Conservation (phyloP, 2,113 vertebrate species). For the Cephalopterus ornatus region DNA sequence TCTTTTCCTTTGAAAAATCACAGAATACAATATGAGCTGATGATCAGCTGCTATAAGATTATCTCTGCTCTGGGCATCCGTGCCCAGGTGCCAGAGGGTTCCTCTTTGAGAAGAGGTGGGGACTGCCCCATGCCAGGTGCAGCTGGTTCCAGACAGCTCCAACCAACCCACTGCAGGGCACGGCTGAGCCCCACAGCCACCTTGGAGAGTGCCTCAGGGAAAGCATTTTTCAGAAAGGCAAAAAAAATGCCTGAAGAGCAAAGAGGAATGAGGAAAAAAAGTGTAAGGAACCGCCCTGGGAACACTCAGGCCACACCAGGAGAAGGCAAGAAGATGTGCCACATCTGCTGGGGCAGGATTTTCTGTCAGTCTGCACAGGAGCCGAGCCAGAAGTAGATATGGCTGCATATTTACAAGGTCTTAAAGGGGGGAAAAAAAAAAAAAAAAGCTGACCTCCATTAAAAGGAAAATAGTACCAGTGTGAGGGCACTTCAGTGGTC, state of each 20-base stretch:
- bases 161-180: not conserved
- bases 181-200: fast-evolving
- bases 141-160: not conserved
- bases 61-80: not conserved
- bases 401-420: fast-evolving
- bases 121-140: fast-evolving
- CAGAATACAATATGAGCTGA: not conserved
- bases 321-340: fast-evolving
- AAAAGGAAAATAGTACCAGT: not conserved
- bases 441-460: not conserved
- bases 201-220: fast-evolving
- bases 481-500: not conserved
- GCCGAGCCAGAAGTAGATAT: not conserved
- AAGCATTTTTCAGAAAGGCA: not conserved
- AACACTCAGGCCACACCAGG: not conserved
- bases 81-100: too few relatives aligned
- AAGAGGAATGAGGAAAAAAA: not conserved
- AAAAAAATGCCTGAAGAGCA: not conserved
- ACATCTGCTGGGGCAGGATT: fast-evolving
- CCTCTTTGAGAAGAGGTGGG: fast-evolving
- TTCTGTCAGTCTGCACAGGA: fast-evolving
- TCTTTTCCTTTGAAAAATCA: not conserved
- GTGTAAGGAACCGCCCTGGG: not conserved
- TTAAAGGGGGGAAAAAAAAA: not conserved
- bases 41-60: not conserved